Evolutionary conservation across 2,888 invertebrate species (phyloP).

Genomic region (Trichopria drosophilae): DNA sequence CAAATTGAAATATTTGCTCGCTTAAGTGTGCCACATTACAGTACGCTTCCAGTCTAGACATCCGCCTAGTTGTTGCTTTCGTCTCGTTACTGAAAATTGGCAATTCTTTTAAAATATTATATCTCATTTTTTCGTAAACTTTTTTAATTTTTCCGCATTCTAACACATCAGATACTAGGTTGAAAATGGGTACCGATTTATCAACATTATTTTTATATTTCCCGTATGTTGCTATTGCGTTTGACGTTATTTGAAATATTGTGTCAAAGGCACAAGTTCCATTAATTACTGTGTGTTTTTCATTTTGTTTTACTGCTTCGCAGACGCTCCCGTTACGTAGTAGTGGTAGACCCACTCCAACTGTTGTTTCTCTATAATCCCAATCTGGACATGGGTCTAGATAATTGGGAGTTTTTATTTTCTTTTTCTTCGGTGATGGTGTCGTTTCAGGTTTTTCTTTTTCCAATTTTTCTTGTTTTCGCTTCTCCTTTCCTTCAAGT

Average conservation of each 20-base stretch:
- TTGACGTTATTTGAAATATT: neutral
- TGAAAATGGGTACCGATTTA: too few relatives aligned
- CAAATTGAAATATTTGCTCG: too few relatives aligned
- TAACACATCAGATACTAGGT: too few relatives aligned
- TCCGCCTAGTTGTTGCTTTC: too few relatives aligned
- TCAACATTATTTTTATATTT: neutral
- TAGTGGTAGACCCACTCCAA: slow-evolving; percentile 3
- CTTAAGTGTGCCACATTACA: too few relatives aligned
- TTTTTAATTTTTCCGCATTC: too few relatives aligned
- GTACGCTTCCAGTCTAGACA: too few relatives aligned
- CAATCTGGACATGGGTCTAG: slow-evolving; percentile 2
- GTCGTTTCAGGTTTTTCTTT: slow-evolving; percentile 1
- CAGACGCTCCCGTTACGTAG: neutral
- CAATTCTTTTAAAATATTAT: too few relatives aligned
- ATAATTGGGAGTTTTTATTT: neutral
- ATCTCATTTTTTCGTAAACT: too few relatives aligned
- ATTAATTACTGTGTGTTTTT: neutral
- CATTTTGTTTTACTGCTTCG: neutral
- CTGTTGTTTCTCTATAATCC: neutral
- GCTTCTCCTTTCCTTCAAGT: too few relatives aligned
- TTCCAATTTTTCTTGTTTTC: neutral
- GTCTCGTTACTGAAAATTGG: too few relatives aligned
- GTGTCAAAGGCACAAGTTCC: neutral
- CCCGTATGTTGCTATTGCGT: neutral
- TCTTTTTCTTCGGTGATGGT: too few relatives aligned